Evolutionary conservation across 2,113 vertebrate genomes (phyloP), one percentile per base, ranked within the genome.

Genomic region (Lampris incognitus): DNA sequence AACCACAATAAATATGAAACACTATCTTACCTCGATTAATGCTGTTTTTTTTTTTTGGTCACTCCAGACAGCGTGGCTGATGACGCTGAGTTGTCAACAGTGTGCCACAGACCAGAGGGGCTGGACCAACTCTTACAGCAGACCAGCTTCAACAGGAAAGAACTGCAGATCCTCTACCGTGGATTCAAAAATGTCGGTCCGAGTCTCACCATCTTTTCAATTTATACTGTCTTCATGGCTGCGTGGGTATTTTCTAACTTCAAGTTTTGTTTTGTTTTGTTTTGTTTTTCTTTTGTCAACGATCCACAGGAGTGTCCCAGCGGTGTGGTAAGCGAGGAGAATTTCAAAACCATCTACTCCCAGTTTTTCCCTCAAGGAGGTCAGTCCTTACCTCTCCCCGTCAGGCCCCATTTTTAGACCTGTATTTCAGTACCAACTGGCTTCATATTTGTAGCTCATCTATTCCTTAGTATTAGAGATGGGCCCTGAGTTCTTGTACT

Each of bases 301-400:
- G 24, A 24, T 24, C 62, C 10, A 5, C 92, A 99, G 98, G 98
- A 98, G 84, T 99, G 97, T 90, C 98, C 98, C 0, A 97, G 93
- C 0, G 97, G 98, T 55, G 94, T 95, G n/a, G 97, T 99, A 87
- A 96, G 96, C 0, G 98, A 99, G 85, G 97, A 98, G 54, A 96
- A 95, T n/a, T 99, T 99, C 91, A 97, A 98, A 92, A 94, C 91
- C 87, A 98, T 99, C 74, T 99, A 99, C 87, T 95, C 97, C 38
- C 95, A 97, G 89, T 99, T 99, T 92, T 99, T 99, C 85, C 98
- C 97, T 40, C 96, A 97, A 79, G 97, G 97, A 95, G 97, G 98
- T 99, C 81, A 94, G 96, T 83, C 9, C 13, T 9, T 48, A 44
- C 44, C 9, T 61, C 0, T 13, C 50, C 4, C 2, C 52, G 24